phyloP scores from a whole-genome alignment of 1,140 invertebrate species.

The Rhyzopertha dominica region DNA sequence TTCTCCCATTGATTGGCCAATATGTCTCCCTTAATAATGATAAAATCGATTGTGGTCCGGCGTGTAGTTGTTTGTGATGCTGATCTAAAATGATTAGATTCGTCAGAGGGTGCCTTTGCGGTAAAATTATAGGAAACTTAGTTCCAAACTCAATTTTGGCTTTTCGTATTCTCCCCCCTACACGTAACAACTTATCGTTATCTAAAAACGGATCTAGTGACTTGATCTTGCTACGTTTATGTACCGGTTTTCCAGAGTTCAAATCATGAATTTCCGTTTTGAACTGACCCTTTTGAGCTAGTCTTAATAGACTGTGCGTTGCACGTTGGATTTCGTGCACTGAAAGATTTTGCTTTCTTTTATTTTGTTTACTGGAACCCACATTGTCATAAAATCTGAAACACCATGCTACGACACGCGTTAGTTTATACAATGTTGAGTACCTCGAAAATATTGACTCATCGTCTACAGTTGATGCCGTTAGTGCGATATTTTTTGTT shows the following conservation, averaged over 20 bases:
- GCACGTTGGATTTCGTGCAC: constrained; percentile 11
- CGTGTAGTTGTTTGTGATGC: constrained; percentile 25
- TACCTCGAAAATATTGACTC: constrained; percentile 5
- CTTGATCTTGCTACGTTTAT: constrained; percentile 14
- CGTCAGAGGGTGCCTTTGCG: constrained; percentile 16
- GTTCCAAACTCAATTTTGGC: constrained; percentile 13
- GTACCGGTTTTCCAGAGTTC: not conserved
- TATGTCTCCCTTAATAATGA: constrained; percentile 20
- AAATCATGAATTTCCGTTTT: constrained; percentile 5
- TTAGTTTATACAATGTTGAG: constrained; percentile 7
- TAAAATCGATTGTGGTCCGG: constrained; percentile 22
- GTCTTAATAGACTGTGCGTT: constrained; percentile 2
- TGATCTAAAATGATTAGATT: constrained; percentile 16
- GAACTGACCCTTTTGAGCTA: constrained; percentile 9
- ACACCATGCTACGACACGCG: constrained; percentile 7
- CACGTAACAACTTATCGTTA: constrained; percentile 25
- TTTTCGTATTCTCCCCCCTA: constrained; percentile 31
- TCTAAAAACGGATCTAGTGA: constrained; percentile 27
- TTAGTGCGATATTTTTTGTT: too few species aligned
- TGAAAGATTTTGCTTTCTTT: not conserved
- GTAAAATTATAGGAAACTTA: constrained; percentile 25
- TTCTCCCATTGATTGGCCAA: constrained; percentile 27
- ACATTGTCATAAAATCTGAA: constrained; percentile 10
- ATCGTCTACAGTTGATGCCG: not conserved
- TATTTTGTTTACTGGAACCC: not conserved